Conservation (phyloP, 2,888 invertebrate species). For the Cerceris rybyensis region DNA sequence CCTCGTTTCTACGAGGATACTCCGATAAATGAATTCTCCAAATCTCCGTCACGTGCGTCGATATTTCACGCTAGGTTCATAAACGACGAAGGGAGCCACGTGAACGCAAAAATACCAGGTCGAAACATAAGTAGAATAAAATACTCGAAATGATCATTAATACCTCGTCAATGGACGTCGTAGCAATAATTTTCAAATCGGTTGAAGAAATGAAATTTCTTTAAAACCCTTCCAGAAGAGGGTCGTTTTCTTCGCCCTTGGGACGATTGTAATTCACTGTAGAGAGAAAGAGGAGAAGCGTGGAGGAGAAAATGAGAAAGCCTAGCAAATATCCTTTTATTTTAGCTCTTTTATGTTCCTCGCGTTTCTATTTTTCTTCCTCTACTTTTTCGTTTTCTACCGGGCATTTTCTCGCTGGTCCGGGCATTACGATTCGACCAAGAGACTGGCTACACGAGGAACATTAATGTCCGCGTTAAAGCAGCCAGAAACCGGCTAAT, state of each 20-base stretch:
- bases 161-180: not conserved
- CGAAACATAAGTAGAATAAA: not conserved
- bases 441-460: not conserved
- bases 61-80: too few relatives aligned
- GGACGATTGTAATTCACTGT: not conserved
- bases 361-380: not conserved
- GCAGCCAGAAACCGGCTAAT: not conserved
- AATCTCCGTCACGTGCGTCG: too few relatives aligned
- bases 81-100: not conserved
- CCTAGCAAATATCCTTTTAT: slow-evolving; percentile 17
- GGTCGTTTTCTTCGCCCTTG: not conserved
- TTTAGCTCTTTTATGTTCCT: not conserved
- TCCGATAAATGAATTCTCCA: too few relatives aligned
- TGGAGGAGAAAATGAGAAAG: not conserved
- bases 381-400: not conserved
- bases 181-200: not conserved
- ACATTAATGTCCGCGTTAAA: not conserved
- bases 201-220: not conserved
- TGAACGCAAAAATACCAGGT: not conserved
- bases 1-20: too few relatives aligned
- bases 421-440: not conserved
- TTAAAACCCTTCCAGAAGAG: not conserved
- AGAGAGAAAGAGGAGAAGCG: not conserved
- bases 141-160: not conserved
- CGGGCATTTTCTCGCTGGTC: not conserved